Percentiles rank a stretch among this genome's conserved stretches.
phyloP scores from a whole-genome alignment of 2,888 invertebrate genomes.

The Chymomyza fuscimana region DNA sequence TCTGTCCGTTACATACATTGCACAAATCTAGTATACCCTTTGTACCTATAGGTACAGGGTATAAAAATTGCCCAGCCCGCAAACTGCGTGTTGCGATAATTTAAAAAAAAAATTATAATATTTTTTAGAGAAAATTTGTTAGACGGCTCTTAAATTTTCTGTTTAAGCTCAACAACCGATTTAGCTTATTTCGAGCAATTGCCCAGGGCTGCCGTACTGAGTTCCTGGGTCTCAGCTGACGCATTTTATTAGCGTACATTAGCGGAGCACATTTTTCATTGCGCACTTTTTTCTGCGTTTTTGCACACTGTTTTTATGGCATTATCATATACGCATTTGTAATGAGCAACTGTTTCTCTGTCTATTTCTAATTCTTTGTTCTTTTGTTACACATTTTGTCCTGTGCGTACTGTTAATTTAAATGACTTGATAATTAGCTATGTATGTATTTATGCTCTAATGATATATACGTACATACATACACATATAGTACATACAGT shows the following conservation, averaged over 20 bases:
- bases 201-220: background rate
- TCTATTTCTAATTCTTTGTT: background rate
- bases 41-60: too few species aligned
- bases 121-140: background rate
- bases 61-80: background rate
- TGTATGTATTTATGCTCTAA: background rate
- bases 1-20: too few species aligned
- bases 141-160: background rate
- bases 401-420: background rate
- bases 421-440: constrained; percentile 53
- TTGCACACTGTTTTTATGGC: constrained; percentile 14
- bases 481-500: too few species aligned
- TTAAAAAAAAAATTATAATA: background rate
- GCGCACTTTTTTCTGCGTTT: constrained; percentile 20
- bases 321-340: constrained; percentile 27
- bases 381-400: background rate
- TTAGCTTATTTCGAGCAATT: background rate
- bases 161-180: too few species aligned
- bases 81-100: background rate
- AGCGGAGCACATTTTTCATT: constrained; percentile 20
- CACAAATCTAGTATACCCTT: too few species aligned
- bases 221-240: background rate
- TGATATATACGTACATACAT: background rate
- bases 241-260: constrained; percentile 27
- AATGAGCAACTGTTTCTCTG: constrained; percentile 21